Evolutionary conservation across 1,140 invertebrate species (phyloP).

Genomic region (Diploscapter pachys): DNA sequence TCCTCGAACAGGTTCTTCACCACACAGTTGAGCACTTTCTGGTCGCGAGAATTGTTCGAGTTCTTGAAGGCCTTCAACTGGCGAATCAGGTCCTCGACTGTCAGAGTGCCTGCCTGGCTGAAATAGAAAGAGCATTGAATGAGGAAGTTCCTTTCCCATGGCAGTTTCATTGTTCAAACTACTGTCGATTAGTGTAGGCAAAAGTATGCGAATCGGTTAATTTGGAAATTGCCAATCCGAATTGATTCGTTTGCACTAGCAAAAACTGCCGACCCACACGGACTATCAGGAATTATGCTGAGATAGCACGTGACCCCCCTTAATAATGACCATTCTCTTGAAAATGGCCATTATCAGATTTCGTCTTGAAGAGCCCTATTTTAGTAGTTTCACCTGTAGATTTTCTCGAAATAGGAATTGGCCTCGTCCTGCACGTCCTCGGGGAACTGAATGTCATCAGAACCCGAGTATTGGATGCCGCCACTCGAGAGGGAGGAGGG

Average conservation of each 20-base stretch:
- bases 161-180: too few species aligned
- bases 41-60: constrained; percentile 66
- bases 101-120: constrained; percentile 10
- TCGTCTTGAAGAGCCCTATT: constrained; percentile 69
- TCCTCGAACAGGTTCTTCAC: constrained; percentile 95
- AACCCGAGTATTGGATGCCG: background rate
- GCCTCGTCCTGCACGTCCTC: constrained; percentile 97
- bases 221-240: too few species aligned
- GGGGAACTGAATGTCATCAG: constrained; percentile 64
- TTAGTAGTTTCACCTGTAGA: constrained; percentile 87
- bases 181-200: too few species aligned
- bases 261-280: too few species aligned
- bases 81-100: constrained; percentile 65
- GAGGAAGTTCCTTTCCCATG: too few species aligned
- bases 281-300: too few species aligned
- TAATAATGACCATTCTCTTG: background rate
- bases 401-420: constrained; percentile 92
- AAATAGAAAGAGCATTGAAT: too few species aligned
- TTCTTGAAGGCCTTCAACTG: constrained; percentile 94
- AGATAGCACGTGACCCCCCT: background rate
- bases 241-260: too few species aligned
- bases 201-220: too few species aligned
- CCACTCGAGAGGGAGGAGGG: background rate
- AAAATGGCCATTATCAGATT: constrained; percentile 62
- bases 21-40: constrained; percentile 89